phyloP scores from a whole-genome alignment of 2,888 invertebrate genomes.

The Drosophila paramelanica region DNA sequence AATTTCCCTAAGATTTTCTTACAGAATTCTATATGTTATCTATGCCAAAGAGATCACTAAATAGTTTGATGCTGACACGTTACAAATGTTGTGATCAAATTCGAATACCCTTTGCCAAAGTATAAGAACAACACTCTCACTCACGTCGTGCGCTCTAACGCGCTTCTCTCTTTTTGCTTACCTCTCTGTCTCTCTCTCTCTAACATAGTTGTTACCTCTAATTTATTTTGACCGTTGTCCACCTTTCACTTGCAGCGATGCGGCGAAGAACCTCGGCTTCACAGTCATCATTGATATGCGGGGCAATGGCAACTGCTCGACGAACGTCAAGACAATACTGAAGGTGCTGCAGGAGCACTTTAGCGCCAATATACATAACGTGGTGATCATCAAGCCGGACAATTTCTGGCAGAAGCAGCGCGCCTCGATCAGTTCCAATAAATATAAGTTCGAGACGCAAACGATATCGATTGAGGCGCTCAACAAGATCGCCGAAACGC shows the following conservation, averaged over 20 bases:
- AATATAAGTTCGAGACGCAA: conserved; percentile 99
- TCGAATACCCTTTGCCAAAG: too few relatives aligned
- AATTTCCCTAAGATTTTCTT: too few relatives aligned
- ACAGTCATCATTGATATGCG: conserved; percentile 99
- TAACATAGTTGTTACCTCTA: conserved; percentile 1
- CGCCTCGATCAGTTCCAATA: conserved; percentile 97
- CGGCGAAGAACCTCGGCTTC: conserved; percentile 91
- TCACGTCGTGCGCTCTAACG: conserved; percentile 51
- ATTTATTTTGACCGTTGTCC: conserved; percentile 29
- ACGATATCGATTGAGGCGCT: conserved; percentile 98
- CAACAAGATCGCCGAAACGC: conserved; percentile 95
- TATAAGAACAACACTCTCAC: conserved; percentile 64
- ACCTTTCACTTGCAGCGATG: conserved; percentile 83
- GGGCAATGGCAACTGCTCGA: conserved; percentile 92
- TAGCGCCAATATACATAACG: conserved; percentile 95
- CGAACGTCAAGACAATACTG: conserved; percentile 97
- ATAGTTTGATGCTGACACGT: too few relatives aligned
- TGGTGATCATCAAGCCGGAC: conserved; percentile 99
- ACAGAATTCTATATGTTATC: too few relatives aligned
- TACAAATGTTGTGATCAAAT: too few relatives aligned
- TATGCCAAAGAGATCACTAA: too few relatives aligned
- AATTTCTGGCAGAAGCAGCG: conserved; percentile 99
- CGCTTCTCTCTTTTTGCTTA: neutral
- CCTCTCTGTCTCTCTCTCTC: conserved; percentile 2
- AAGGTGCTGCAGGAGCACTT: conserved; percentile 99